A percentile compares a stretch with the other conserved stretches of the same genome.
Conservation (phyloP, 1,140 invertebrate genomes). For the Himalopsyche phryganea region DNA sequence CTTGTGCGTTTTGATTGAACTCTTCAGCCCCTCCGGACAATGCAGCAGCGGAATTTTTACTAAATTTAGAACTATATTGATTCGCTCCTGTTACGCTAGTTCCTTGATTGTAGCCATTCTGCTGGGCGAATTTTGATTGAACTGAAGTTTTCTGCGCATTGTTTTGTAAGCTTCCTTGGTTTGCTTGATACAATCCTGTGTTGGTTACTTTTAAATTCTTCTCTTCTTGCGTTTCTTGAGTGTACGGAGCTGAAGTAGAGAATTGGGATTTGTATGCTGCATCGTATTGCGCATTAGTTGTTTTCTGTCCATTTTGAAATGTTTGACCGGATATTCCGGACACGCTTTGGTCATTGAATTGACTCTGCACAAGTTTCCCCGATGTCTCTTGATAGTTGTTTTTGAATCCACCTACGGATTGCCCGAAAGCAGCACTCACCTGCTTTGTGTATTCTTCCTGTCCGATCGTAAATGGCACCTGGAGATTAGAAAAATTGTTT, state of each 20-base stretch:
- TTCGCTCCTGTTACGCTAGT: background rate
- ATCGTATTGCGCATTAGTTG: background rate
- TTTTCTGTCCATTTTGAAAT: background rate
- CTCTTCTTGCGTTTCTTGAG: background rate
- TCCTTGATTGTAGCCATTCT: background rate
- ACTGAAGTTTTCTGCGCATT: background rate
- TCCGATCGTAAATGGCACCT: slow-evolving; percentile 20
- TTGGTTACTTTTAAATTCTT: background rate
- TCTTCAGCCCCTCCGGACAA: background rate
- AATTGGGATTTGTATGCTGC: background rate
- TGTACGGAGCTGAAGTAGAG: too few relatives aligned
- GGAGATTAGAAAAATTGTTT: slow-evolving; percentile 25
- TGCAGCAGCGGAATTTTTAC: background rate
- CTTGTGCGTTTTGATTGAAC: background rate
- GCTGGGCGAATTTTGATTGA: background rate
- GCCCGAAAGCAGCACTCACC: too few relatives aligned
- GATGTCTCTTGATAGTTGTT: too few relatives aligned
- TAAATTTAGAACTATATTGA: slow-evolving; percentile 13
- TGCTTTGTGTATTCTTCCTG: slow-evolving; percentile 12
- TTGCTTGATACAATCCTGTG: background rate
- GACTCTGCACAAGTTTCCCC: background rate
- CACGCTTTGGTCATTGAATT: background rate
- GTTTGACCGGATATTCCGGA: background rate
- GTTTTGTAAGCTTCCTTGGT: background rate
- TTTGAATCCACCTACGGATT: too few relatives aligned